These are phyloP conservation scores for Popillia japonica DNA, from an alignment of 1,140 invertebrate genomes.

Conservation along the genomic window DNA sequence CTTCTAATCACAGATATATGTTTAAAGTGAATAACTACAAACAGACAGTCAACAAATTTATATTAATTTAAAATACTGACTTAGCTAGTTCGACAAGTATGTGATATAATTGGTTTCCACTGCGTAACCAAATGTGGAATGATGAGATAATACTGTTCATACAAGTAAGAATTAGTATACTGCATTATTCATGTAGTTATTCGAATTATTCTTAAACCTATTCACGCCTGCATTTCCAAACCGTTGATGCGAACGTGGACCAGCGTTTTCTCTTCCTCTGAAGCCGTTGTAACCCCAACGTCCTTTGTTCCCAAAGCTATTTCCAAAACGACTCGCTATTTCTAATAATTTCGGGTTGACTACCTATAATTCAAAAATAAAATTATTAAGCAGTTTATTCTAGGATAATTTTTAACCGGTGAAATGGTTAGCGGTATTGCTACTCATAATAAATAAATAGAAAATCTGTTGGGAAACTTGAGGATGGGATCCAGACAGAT, in stretches of 20 bases:
- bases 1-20: constrained; percentile 27
- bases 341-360: constrained; percentile 64
- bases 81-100: neutral
- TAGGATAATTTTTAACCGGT: too few species aligned
- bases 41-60: constrained; percentile 12
- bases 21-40: constrained; percentile 21
- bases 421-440: neutral
- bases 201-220: constrained; percentile 33
- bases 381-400: too few species aligned
- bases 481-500: constrained; percentile 74
- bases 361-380: constrained; percentile 66
- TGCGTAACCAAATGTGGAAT: neutral
- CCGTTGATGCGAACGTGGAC: constrained; percentile 39
- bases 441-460: neutral
- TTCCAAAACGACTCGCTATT: constrained; percentile 58
- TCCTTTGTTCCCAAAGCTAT: constrained; percentile 39
- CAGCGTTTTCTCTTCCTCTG: constrained; percentile 43
- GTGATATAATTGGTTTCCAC: neutral
- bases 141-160: neutral
- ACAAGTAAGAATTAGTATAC: neutral
- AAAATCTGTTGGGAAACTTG: constrained; percentile 68
- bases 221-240: constrained; percentile 37
- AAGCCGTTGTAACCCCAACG: constrained; percentile 42
- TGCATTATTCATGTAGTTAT: constrained; percentile 19
- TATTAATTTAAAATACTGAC: constrained; percentile 4